Conservation (phyloP, 2,888 invertebrate genomes). For the Drosophila acutilabella region DNA sequence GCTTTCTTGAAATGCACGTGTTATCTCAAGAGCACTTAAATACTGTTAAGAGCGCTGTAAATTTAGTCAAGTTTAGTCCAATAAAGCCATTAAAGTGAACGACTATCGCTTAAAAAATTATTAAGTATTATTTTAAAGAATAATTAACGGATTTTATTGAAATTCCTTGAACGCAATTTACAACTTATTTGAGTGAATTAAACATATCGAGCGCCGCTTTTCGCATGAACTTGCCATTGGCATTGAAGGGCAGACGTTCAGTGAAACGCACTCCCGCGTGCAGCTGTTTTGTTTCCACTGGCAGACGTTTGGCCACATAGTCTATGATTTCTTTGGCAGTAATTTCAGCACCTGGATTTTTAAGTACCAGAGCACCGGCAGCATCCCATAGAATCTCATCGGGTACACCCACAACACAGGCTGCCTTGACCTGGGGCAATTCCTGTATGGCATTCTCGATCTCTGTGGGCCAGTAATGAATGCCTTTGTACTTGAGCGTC, state of each 20-base stretch:
- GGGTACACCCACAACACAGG: constrained; percentile 67
- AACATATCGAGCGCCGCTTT: constrained; percentile 59
- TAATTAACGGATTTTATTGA: background rate
- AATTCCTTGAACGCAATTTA: background rate
- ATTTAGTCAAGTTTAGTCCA: too few species aligned
- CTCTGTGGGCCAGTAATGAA: constrained; percentile 68
- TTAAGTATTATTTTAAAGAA: background rate
- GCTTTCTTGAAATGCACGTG: too few species aligned
- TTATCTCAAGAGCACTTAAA: too few species aligned
- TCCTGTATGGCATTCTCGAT: constrained; percentile 72
- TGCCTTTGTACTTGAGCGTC: constrained; percentile 70
- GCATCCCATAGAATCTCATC: constrained; percentile 51
- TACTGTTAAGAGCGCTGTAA: too few species aligned
- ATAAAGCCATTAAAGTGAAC: too few species aligned
- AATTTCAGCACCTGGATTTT: constrained; percentile 22
- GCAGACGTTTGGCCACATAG: constrained; percentile 52
- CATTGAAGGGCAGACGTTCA: constrained; percentile 69
- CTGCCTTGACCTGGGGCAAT: constrained; percentile 67
- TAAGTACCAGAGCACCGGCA: constrained; percentile 51
- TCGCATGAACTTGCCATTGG: constrained; percentile 69
- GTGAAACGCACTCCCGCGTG: constrained; percentile 74
- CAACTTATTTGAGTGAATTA: constrained; percentile 28
- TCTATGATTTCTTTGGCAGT: constrained; percentile 47
- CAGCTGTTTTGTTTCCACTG: constrained; percentile 51
- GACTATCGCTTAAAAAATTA: too few species aligned